These are phyloP conservation scores for Bombus breviceps DNA, from an alignment of 1,140 invertebrate genomes.

Conservation along the genomic window DNA sequence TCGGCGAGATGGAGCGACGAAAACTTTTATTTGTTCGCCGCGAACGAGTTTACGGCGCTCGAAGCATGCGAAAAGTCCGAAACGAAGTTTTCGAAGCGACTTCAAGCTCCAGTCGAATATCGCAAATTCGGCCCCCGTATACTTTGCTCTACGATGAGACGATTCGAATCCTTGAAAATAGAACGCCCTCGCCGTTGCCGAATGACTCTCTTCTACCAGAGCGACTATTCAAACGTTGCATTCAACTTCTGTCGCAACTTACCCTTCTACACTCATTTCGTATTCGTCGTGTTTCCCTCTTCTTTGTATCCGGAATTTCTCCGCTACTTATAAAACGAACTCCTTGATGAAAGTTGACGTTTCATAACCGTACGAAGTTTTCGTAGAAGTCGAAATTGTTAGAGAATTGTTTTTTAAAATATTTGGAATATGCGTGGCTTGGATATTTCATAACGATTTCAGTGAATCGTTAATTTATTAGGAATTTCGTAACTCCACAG, in stretches of 20 bases:
- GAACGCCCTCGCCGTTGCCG: slow-evolving; percentile 19
- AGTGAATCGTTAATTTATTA: not conserved
- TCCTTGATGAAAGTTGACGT: not conserved
- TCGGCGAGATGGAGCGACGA: not conserved
- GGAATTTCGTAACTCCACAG: not conserved
- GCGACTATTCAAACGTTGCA: slow-evolving; percentile 48
- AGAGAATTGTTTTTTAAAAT: not conserved
- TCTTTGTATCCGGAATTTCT: slow-evolving; percentile 34
- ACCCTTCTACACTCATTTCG: slow-evolving; percentile 4
- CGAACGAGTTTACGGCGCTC: not conserved
- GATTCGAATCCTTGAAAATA: slow-evolving; percentile 42
- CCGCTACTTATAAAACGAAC: not conserved
- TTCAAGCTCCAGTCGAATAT: slow-evolving; percentile 23
- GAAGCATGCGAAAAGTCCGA: slow-evolving; percentile 3
- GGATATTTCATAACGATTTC: not conserved
- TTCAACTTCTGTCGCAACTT: slow-evolving; percentile 55
- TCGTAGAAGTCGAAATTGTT: not conserved
- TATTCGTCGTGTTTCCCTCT: slow-evolving; percentile 39
- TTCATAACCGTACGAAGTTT: not conserved
- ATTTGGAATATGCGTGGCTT: not conserved
- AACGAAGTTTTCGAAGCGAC: slow-evolving; percentile 35
- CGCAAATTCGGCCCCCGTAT: slow-evolving; percentile 5
- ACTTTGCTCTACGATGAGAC: slow-evolving; percentile 15
- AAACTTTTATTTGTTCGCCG: slow-evolving; percentile 44
- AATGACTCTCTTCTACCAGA: slow-evolving; percentile 33